A percentile compares a stretch with the other conserved stretches of the same genome.
Evolutionary conservation across 2,797 vertebrate genomes (phyloP).

Genomic region (Spea hammondii): DNA sequence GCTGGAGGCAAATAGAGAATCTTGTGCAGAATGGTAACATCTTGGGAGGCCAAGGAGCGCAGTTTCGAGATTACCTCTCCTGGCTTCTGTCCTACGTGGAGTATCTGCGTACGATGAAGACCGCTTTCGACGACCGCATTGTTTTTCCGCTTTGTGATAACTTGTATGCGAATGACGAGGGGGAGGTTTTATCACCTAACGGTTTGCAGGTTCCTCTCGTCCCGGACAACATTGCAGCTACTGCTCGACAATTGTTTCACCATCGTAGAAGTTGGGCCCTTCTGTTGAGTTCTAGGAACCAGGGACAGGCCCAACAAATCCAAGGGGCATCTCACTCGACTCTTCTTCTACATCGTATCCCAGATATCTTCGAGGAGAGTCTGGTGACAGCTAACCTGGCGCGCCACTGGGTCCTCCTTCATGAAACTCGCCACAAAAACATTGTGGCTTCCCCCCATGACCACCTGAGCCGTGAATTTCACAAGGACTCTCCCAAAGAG

Average conservation of each 20-base stretch:
- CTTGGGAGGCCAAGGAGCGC: rapidly evolving
- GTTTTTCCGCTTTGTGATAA: slow-evolving; percentile 60
- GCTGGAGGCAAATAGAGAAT: slow-evolving; percentile 51
- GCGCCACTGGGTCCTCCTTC: slow-evolving; percentile 51
- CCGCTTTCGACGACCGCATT: slow-evolving; percentile 53
- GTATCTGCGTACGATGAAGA: slow-evolving; percentile 54
- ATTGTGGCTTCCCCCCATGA: background rate
- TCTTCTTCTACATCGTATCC: slow-evolving; percentile 56
- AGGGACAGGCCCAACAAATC: slow-evolving; percentile 14
- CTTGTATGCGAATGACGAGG: slow-evolving; percentile 55
- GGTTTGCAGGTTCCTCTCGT: background rate
- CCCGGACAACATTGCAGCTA: slow-evolving; percentile 42
- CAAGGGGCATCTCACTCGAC: background rate
- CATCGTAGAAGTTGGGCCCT: slow-evolving; percentile 55
- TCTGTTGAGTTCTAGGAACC: slow-evolving; percentile 54
- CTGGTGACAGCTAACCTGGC: slow-evolving; percentile 52
- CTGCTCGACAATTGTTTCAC: slow-evolving; percentile 57
- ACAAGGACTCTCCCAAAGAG: background rate
- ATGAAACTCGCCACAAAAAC: slow-evolving; percentile 41
- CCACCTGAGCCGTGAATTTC: rapidly evolving
- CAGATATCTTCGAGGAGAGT: slow-evolving; percentile 59
- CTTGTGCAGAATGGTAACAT: background rate
- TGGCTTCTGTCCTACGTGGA: slow-evolving; percentile 59
- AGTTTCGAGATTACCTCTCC: slow-evolving; percentile 17
- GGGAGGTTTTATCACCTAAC: rapidly evolving